These are phyloP conservation scores for Sebastes cheni DNA, from an alignment of 2,797 vertebrate genomes.

Conservation along the genomic window DNA sequence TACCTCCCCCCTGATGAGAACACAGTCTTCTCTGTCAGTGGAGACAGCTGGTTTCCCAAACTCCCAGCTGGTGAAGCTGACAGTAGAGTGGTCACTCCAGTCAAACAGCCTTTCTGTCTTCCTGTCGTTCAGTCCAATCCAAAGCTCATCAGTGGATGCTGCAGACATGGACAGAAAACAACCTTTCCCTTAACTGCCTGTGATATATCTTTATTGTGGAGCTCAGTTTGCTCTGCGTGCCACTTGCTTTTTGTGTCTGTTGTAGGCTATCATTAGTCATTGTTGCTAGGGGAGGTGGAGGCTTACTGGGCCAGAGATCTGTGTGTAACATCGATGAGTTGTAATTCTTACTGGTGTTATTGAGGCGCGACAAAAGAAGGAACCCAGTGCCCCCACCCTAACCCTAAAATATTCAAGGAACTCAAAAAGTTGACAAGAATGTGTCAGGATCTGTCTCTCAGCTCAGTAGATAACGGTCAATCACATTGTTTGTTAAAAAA, in stretches of 20 bases:
- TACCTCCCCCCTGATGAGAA: slow-evolving; percentile 90
- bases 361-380: background rate
- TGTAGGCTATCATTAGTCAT: background rate
- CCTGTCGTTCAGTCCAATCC: slow-evolving; percentile 92
- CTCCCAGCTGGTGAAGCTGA: slow-evolving; percentile 88
- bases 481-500: background rate
- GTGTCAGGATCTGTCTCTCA: background rate
- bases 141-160: slow-evolving; percentile 86
- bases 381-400: background rate
- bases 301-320: background rate
- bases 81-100: slow-evolving; percentile 88
- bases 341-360: background rate
- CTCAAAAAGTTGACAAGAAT: background rate
- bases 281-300: background rate
- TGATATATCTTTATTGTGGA: background rate
- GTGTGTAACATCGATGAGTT: background rate
- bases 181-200: background rate
- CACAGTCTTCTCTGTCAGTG: slow-evolving; percentile 85
- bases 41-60: slow-evolving; percentile 82
- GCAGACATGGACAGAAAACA: background rate
- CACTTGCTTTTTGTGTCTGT: too few relatives aligned
- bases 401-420: background rate
- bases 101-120: slow-evolving; percentile 89
- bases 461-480: background rate
- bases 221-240: background rate